Conservation (phyloP, 2,888 invertebrate genomes). For the Malthinus flaveolus region DNA sequence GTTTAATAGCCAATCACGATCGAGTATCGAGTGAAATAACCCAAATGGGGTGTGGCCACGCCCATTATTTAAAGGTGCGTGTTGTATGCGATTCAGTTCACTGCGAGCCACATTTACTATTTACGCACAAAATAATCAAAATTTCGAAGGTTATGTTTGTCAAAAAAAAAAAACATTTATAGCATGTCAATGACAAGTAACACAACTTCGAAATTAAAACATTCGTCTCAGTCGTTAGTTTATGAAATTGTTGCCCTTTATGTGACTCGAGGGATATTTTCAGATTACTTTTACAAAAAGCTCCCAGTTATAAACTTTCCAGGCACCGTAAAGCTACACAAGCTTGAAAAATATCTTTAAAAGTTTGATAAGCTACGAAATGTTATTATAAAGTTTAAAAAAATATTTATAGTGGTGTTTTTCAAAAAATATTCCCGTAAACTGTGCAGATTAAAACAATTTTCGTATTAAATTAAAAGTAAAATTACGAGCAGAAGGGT, state of each 20-base stretch:
- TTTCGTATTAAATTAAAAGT: too few relatives aligned
- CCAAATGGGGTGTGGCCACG: too few relatives aligned
- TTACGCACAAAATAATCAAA: too few relatives aligned
- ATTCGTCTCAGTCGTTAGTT: constrained; percentile 21
- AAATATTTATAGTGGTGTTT: neutral
- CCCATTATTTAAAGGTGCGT: too few relatives aligned
- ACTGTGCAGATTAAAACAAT: too few relatives aligned
- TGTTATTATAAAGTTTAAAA: constrained; percentile 9
- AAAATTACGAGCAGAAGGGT: too few relatives aligned
- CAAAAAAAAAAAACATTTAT: constrained; percentile 8
- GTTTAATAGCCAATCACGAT: too few relatives aligned
- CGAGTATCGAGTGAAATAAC: too few relatives aligned
- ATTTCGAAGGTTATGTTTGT: too few relatives aligned
- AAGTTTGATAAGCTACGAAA: constrained; percentile 19
- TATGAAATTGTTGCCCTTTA: constrained; percentile 18
- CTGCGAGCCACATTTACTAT: too few relatives aligned
- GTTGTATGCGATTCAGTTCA: too few relatives aligned
- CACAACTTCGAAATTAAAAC: constrained; percentile 20
- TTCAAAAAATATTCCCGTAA: neutral
- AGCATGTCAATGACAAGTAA: constrained; percentile 14
- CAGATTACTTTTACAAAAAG: constrained; percentile 18
- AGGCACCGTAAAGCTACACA: constrained; percentile 18
- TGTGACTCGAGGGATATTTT: constrained; percentile 14
- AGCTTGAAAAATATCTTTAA: constrained; percentile 5
- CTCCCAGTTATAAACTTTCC: constrained; percentile 15